phyloP scores from a whole-genome alignment of 2,113 vertebrate genomes.

The Plestiodon gilberti region DNA sequence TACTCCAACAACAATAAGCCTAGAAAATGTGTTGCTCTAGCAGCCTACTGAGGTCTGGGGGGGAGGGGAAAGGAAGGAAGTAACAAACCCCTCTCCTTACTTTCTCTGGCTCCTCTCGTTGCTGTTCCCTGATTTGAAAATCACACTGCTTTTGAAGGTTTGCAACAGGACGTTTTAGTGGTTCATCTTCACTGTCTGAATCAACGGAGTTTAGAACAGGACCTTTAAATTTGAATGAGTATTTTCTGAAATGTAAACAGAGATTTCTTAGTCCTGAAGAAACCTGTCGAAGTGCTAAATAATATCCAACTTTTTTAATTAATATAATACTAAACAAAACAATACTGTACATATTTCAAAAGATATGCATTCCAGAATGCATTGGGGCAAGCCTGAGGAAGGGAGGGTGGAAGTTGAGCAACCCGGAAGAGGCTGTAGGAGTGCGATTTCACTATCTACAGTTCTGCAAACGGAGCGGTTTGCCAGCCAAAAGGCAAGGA shows the following conservation, averaged over 20 bases:
- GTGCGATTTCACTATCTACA: too few species aligned
- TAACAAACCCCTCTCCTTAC: conserved; percentile 51
- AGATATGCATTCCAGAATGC: too few species aligned
- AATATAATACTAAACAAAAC: too few species aligned
- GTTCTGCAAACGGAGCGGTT: too few species aligned
- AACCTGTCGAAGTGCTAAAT: accelerated
- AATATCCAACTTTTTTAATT: too few species aligned
- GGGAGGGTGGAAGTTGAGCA: too few species aligned
- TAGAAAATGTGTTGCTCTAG: not conserved
- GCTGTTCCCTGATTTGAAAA: conserved; percentile 68
- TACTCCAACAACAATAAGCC: not conserved
- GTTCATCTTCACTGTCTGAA: conserved; percentile 95
- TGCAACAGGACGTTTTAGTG: conserved; percentile 77
- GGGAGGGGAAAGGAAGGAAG: not conserved
- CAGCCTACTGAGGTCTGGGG: not conserved
- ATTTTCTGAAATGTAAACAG: conserved; percentile 77
- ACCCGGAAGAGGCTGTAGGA: too few species aligned
- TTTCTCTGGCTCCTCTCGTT: conserved; percentile 78
- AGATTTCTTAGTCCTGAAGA: not conserved
- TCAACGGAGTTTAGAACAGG: conserved; percentile 78
- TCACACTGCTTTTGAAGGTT: conserved; percentile 84
- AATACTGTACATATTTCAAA: too few species aligned
- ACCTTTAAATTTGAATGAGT: conserved; percentile 81
- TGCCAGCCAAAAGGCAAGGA: too few species aligned
- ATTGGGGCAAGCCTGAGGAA: too few species aligned